Evolutionary conservation across 2,797 vertebrate species (phyloP).

Genomic region (Benthosema pterotum): DNA sequence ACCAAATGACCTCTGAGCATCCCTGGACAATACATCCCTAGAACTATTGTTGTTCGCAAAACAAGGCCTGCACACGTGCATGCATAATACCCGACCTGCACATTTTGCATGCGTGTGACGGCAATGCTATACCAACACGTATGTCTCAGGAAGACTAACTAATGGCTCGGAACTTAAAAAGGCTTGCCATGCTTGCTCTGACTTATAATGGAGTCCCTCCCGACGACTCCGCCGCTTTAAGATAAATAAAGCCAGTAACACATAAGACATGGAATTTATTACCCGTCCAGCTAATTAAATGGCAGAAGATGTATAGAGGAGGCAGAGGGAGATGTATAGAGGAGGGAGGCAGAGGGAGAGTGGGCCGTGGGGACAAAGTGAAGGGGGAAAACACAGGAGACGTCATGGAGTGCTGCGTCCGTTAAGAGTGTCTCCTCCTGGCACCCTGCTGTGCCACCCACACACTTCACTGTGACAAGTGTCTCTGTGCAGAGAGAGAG

Average conservation of each 20-base stretch:
- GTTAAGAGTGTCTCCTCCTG: constrained; percentile 51
- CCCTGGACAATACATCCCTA: too few species aligned
- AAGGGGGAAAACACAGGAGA: constrained; percentile 41
- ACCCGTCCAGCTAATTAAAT: constrained; percentile 80
- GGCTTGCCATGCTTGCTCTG: constrained; percentile 49
- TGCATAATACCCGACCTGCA: background rate
- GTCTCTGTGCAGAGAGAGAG: constrained; percentile 15
- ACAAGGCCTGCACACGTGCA: constrained; percentile 4
- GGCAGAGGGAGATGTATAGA: constrained; percentile 61
- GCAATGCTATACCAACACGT: constrained; percentile 20
- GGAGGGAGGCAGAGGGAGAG: constrained; percentile 43
- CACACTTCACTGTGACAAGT: constrained; percentile 45
- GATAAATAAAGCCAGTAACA: constrained; percentile 66
- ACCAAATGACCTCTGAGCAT: too few species aligned
- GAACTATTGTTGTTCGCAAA: background rate
- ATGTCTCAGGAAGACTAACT: constrained; percentile 51
- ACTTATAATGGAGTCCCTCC: constrained; percentile 61
- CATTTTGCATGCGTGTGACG: constrained; percentile 20
- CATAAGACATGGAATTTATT: constrained; percentile 71
- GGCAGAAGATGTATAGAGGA: constrained; percentile 70
- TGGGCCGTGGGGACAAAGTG: constrained; percentile 53
- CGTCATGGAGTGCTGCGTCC: constrained; percentile 46
- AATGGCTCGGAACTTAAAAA: constrained; percentile 59
- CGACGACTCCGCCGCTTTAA: constrained; percentile 45
- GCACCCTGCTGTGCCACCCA: constrained; percentile 13